Evolutionary conservation across 2,888 invertebrate species (phyloP).

Genomic region (Cantharis rustica): DNA sequence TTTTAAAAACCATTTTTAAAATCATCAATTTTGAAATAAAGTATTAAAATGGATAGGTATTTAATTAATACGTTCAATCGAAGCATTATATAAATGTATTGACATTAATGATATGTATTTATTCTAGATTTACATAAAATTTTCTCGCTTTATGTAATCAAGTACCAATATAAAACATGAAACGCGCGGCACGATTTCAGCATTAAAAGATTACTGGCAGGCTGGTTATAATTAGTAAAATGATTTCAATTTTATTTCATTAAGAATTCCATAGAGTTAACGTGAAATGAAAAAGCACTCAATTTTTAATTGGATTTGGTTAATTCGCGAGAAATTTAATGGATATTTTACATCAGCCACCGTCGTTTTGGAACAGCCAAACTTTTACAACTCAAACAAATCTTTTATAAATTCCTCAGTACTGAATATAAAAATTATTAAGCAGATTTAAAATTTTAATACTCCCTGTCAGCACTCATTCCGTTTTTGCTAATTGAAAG

Average conservation of each 20-base stretch:
- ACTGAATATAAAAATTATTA: conserved; percentile 51
- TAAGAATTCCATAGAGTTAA: conserved; percentile 43
- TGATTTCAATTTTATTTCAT: conserved; percentile 49
- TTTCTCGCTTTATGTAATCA: conserved; percentile 34
- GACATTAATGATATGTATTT: conserved; percentile 37
- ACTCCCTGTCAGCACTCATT: conserved; percentile 45
- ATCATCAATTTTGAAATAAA: not conserved
- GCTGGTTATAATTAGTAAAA: conserved; percentile 48
- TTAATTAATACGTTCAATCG: not conserved
- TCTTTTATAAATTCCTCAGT: conserved; percentile 52
- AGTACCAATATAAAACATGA: conserved; percentile 29
- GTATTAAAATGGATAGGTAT: not conserved
- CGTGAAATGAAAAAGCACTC: conserved; percentile 59
- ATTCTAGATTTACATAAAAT: conserved; percentile 37
- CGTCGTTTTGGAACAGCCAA: conserved; percentile 43
- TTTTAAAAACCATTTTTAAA: not conserved
- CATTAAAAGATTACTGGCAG: conserved; percentile 45
- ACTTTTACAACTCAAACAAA: conserved; percentile 55
- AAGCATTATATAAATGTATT: conserved; percentile 37
- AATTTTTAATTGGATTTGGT: conserved; percentile 60
- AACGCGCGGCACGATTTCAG: conserved; percentile 30
- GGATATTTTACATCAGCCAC: conserved; percentile 56
- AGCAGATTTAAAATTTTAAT: conserved; percentile 52
- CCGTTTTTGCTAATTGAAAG: conserved; percentile 43
- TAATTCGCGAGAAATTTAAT: conserved; percentile 58